Conservation (phyloP, 1,140 invertebrate genomes). For the Protaetia brevitarsis region DNA sequence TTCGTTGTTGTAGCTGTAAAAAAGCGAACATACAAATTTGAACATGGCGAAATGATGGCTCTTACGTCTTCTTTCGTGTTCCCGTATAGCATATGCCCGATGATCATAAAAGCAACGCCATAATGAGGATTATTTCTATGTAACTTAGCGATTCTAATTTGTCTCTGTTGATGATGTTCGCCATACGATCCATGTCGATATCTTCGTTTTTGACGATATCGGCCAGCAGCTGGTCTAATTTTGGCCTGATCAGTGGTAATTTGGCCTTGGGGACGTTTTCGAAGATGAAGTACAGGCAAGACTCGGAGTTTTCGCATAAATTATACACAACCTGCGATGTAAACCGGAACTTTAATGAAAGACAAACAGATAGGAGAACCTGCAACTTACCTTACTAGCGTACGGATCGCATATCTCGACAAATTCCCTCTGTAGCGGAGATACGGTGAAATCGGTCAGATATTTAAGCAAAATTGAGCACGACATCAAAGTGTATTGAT, state of each 20-base stretch:
- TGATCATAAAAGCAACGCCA: slow-evolving; percentile 69
- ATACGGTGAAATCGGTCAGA: slow-evolving; percentile 77
- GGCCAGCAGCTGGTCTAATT: slow-evolving; percentile 58
- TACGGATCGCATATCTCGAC: slow-evolving; percentile 80
- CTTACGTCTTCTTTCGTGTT: slow-evolving; percentile 70
- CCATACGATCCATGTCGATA: slow-evolving; percentile 75
- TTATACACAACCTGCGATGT: slow-evolving; percentile 62
- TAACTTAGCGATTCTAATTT: slow-evolving; percentile 69
- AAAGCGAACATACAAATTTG: background rate
- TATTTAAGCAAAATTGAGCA: slow-evolving; percentile 77
- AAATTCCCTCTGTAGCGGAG: slow-evolving; percentile 80
- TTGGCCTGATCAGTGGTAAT: slow-evolving; percentile 60
- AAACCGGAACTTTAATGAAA: slow-evolving; percentile 35
- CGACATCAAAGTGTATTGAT: slow-evolving; percentile 58
- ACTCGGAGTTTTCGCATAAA: slow-evolving; percentile 69
- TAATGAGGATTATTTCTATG: slow-evolving; percentile 76
- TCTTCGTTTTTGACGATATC: slow-evolving; percentile 52
- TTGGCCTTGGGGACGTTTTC: slow-evolving; percentile 74
- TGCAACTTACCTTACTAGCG: slow-evolving; percentile 76
- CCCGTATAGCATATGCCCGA: slow-evolving; percentile 82
- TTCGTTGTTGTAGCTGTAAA: slow-evolving; percentile 65
- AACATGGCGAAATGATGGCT: slow-evolving; percentile 18
- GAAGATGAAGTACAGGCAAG: slow-evolving; percentile 68
- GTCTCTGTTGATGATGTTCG: slow-evolving; percentile 67
- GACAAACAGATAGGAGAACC: too few species aligned